phyloP scores from a whole-genome alignment of 2,797 vertebrate species.

The Pampus argenteus region DNA sequence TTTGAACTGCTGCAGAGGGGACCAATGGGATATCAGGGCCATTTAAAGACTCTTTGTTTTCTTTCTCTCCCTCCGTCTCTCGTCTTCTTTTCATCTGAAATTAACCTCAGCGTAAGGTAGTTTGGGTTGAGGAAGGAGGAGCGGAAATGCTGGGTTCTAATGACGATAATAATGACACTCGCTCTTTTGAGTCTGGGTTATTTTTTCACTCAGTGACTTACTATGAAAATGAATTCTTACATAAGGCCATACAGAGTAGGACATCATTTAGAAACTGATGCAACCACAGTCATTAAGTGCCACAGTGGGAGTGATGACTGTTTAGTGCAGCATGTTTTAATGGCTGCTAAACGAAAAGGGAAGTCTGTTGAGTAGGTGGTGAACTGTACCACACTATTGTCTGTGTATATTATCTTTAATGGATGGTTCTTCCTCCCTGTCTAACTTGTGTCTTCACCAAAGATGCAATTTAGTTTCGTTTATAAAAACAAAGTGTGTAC shows the following conservation, averaged over 20 bases:
- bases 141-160: constrained; percentile 41
- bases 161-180: constrained; percentile 37
- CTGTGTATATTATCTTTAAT: constrained; percentile 42
- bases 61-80: constrained; percentile 28
- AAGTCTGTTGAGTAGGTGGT: constrained; percentile 57
- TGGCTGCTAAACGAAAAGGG: constrained; percentile 56
- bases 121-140: constrained; percentile 20
- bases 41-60: constrained; percentile 77
- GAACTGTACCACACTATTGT: constrained; percentile 42
- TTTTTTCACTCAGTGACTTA: constrained; percentile 33
- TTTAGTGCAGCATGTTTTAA: constrained; percentile 63
- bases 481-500: constrained; percentile 42
- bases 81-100: constrained; percentile 50
- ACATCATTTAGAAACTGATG: constrained; percentile 34
- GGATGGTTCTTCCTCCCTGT: constrained; percentile 21
- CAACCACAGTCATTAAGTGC: constrained; percentile 47
- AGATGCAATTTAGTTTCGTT: constrained; percentile 11
- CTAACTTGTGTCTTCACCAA: constrained; percentile 4
- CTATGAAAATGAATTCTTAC: constrained; percentile 46
- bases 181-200: constrained; percentile 17
- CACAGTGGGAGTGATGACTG: constrained; percentile 51
- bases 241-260: constrained; percentile 27
- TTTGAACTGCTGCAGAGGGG: constrained; percentile 87
- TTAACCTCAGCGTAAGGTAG: constrained; percentile 27
- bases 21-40: constrained; percentile 82